A percentile compares a stretch with the other conserved stretches of the same genome.
Conservation (phyloP, 1,140 invertebrate species). For the Lordiphosa stackelbergi region DNA sequence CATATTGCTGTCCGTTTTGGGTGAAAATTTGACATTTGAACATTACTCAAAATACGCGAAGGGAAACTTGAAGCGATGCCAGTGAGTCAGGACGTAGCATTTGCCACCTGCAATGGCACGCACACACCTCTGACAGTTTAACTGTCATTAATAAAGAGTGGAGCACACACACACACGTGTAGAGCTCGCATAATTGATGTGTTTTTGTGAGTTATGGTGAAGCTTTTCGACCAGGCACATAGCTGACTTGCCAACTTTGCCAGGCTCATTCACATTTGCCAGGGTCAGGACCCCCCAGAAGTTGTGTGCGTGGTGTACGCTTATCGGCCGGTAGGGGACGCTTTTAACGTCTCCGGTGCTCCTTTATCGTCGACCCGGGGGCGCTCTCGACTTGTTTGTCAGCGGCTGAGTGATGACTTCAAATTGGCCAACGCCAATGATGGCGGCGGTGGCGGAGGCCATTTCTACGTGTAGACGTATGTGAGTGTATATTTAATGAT, state of each 20-base stretch:
- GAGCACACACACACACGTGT: slow-evolving; percentile 22
- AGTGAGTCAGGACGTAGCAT: slow-evolving; percentile 22
- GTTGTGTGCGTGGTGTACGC: slow-evolving; percentile 19
- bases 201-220: slow-evolving; percentile 69
- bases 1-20: slow-evolving; percentile 58
- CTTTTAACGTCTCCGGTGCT: slow-evolving; percentile 27
- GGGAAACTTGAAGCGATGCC: slow-evolving; percentile 6
- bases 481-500: slow-evolving; percentile 27
- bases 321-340: slow-evolving; percentile 25
- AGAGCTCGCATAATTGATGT: slow-evolving; percentile 64
- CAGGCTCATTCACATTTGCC: slow-evolving; percentile 6
- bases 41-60: slow-evolving; percentile 57
- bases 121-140: slow-evolving; percentile 72
- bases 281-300: slow-evolving; percentile 14
- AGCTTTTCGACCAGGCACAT: slow-evolving; percentile 43
- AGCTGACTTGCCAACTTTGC: slow-evolving; percentile 66
- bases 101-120: slow-evolving; percentile 61
- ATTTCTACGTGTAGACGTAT: slow-evolving; percentile 45
- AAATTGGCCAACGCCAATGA: slow-evolving; percentile 66
- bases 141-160: slow-evolving; percentile 72
- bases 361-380: slow-evolving; percentile 17
- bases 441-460: slow-evolving; percentile 21
- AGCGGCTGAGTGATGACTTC: slow-evolving; percentile 67
- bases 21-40: slow-evolving; percentile 61
- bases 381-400: slow-evolving; percentile 56